Evolutionary conservation across 2,888 invertebrate species (phyloP).

Genomic region (Patella depressa): DNA sequence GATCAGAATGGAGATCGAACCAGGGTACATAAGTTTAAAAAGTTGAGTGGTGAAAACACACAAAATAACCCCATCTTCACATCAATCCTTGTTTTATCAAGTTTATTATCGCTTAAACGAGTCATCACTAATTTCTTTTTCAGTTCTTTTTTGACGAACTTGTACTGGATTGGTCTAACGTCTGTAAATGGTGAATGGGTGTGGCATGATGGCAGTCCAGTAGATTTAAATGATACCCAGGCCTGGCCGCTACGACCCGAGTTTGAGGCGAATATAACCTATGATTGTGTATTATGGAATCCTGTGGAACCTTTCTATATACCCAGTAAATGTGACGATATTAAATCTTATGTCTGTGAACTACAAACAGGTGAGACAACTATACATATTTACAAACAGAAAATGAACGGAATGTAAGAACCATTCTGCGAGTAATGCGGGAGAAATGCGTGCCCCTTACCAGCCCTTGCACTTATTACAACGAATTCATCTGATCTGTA

Average conservation of each 20-base stretch:
- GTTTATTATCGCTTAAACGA: too few relatives aligned
- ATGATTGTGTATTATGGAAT: neutral
- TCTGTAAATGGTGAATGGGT: neutral
- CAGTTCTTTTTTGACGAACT: neutral
- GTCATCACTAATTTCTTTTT: neutral
- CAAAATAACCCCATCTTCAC: too few relatives aligned
- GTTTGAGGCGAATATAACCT: neutral
- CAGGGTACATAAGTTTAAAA: too few relatives aligned
- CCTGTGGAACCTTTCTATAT: neutral
- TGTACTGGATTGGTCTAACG: conserved; percentile 1
- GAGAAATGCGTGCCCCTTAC: too few relatives aligned
- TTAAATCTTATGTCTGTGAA: neutral
- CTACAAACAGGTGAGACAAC: neutral
- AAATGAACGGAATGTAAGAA: too few relatives aligned
- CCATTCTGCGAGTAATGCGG: too few relatives aligned
- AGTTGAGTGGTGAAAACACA: too few relatives aligned
- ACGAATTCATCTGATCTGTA: too few relatives aligned
- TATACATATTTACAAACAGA: too few relatives aligned
- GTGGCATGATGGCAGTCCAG: conserved; percentile 14
- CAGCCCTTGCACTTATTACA: too few relatives aligned
- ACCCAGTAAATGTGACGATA: neutral
- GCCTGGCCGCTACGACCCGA: neutral
- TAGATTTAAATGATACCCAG: neutral
- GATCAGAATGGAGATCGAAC: too few relatives aligned
- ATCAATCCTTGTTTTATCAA: too few relatives aligned